phyloP scores from a whole-genome alignment of 2,113 vertebrate genomes.

The Mustelus asterias region DNA sequence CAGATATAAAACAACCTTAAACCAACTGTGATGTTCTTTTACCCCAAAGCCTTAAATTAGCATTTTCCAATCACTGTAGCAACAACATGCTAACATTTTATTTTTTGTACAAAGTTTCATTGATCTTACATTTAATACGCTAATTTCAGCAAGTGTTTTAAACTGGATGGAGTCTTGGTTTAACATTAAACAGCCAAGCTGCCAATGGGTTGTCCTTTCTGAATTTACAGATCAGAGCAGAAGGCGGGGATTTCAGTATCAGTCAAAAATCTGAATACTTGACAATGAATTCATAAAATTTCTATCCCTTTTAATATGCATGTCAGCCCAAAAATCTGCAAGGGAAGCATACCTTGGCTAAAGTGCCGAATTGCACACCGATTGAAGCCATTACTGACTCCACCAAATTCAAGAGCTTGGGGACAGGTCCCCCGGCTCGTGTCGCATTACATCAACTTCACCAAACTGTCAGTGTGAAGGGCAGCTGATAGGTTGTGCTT shows the following conservation, averaged over 20 bases:
- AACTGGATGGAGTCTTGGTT: background rate
- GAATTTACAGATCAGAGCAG: background rate
- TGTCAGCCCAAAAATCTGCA: background rate
- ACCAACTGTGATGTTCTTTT: background rate
- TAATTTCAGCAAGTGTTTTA: background rate
- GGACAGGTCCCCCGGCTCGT: background rate
- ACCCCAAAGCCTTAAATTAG: background rate
- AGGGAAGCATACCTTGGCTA: background rate
- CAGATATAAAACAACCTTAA: background rate
- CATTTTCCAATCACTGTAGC: background rate
- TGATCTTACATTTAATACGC: background rate
- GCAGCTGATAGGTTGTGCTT: background rate
- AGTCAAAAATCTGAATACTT: background rate
- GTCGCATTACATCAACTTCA: background rate
- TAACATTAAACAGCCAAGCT: background rate
- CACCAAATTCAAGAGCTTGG: background rate
- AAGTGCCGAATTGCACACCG: background rate
- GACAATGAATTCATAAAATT: background rate
- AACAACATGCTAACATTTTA: background rate
- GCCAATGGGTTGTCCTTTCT: background rate
- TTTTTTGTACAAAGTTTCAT: background rate
- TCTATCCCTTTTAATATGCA: background rate
- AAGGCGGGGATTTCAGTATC: background rate
- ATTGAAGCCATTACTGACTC: background rate
- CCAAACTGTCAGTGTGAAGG: background rate